Conservation (phyloP, 2,113 vertebrate species). For the Osmerus eperlanus region DNA sequence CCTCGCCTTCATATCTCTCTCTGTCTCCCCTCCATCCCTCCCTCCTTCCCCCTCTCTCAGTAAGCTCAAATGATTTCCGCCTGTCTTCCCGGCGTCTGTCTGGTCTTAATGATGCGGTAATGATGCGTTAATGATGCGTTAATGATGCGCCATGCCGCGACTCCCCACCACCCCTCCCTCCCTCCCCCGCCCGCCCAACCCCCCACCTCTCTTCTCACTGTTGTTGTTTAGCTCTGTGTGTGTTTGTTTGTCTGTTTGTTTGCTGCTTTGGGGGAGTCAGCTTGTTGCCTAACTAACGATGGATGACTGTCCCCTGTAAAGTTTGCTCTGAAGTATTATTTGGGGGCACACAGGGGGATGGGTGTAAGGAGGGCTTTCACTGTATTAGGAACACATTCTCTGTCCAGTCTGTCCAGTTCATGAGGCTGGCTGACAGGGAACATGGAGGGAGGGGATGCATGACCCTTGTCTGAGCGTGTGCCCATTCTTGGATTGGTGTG, state of each 20-base stretch:
- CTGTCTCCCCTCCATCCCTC: neutral
- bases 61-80: conserved; percentile 29
- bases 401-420: neutral
- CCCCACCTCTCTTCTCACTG: neutral
- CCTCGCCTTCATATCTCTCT: neutral
- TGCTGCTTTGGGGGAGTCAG: too few relatives aligned
- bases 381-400: neutral
- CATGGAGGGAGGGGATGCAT: too few relatives aligned
- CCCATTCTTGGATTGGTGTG: too few relatives aligned
- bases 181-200: neutral
- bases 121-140: conserved; percentile 22
- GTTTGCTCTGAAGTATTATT: too few relatives aligned
- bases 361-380: too few relatives aligned
- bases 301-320: too few relatives aligned
- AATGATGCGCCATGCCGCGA: conserved; percentile 42
- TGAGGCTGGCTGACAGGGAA: neutral
- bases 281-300: too few relatives aligned
- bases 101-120: conserved; percentile 40
- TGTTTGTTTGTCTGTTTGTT: conserved; percentile 4
- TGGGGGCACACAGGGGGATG: neutral
- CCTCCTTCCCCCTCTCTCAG: conserved; percentile 3
- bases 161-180: neutral
- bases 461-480: neutral
- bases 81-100: conserved; percentile 17
- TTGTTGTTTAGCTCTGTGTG: conserved; percentile 27